Evolutionary conservation across 2,888 invertebrate species (phyloP), one percentile per base, ranked within the genome.

Genomic region (Hipparchia semele): DNA sequence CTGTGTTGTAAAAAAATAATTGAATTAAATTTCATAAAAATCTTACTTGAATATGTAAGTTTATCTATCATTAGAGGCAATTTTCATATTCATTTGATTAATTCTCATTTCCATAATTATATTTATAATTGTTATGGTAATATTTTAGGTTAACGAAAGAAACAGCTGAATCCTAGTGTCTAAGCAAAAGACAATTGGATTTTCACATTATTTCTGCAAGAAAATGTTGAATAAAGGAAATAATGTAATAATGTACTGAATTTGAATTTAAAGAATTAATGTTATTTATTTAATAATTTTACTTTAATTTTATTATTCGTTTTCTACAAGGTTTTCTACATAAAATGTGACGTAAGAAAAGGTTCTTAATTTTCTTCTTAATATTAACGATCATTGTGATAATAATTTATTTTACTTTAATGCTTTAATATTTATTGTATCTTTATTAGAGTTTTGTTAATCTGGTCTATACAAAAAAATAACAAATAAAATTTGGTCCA

Each of bases 1-100:
- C 88, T 89, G 89, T 88, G 88, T 87, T 92, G 90, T 92, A 92
- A 89, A 82, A 89, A 82, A 90, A 89, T 88, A 78, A 85, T 88
- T 88, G 83, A 87, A 85, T 72, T 72, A 72, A 74, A 72, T 67
- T 74, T 71, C 76, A 75, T 73, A 76, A 75, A 54, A 72, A 56
- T 59, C 68, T 73, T 68, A 70, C 66, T 67, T 75, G 73, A 69
- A 65, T 60, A 72, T 74, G 64, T 73, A 74, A 73, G 70, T 75
- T 71, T 75, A 71, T 74, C 9, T 73, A 75, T 73, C 71, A 68
- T 68, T 73, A 58, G 54, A 60, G 69, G 73, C 64, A 69, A 75
- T 45, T 59, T 23, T 70, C 62, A 73, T 49, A 64, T 61, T 75
- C 71, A 75, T 75, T 75, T 73, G 51, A 45, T 71, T 73, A 75